Base-by-base conservation (phyloP, 2,797 vertebrate genomes). In the Rousettus madagascariensis region DNA sequence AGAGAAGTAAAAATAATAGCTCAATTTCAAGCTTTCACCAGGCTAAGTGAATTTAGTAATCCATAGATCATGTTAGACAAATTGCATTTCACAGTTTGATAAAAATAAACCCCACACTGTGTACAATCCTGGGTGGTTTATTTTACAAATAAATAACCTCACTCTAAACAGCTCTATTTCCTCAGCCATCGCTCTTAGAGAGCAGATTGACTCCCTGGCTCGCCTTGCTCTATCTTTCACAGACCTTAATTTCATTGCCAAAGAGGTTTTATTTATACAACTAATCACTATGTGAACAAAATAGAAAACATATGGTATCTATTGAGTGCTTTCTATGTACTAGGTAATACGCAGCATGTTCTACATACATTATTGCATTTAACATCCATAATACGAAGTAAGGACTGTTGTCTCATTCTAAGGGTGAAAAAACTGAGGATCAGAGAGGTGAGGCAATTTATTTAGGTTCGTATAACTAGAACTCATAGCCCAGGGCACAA, bases 1-100 rank as follows among this genome's bases (percentile, higher is more conserved):
- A 20, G 63, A 79, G n/a, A 94, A 94, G 72, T 41, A 59, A 96
- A 96, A 91, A 55, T 43, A 95, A 96, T 92, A 1, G 1, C 55
- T 93, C 28, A 28, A 79, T 96, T 96, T 94, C 95, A 96, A 88
- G 85, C 85, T 93, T 86, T 86, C 86, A 86, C 57, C 46, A 96
- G 55, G 90, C 94, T 97, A 95, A 96, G 96, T 92, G 94, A 97
- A 97, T 97, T 96, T 97, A 96, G 94, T 95, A 97, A 97, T 94
- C 95, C 97, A 97, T 95, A 95, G 95, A 97, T 96, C 95, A 93
- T 88, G 80, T 93, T 96, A 92, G 90, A 97, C 93, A 96, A 96
- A 97, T 97, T 87, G 63, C 96, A 96, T 95, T 95, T 97, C 96
- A 97, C 96, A 97, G 97, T 95, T 92, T 85, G 86, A 95, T 94